Conservation (phyloP, 2,888 invertebrate species). For the Apodemia duryi region DNA sequence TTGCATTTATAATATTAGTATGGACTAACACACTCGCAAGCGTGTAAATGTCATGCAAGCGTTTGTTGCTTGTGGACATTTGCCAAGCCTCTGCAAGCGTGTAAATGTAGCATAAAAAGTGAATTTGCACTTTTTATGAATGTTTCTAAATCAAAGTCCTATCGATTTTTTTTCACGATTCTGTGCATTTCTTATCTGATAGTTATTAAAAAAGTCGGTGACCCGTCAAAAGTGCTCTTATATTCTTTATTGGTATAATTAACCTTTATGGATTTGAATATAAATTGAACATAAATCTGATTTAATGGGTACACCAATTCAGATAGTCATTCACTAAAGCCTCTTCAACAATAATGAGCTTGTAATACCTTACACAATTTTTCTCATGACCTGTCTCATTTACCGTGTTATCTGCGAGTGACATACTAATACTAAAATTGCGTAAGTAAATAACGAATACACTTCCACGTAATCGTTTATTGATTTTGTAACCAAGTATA, state of each 20-base stretch:
- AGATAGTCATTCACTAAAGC: neutral
- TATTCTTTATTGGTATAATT: neutral
- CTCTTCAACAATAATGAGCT: constrained; percentile 6
- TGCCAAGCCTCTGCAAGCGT: too few relatives aligned
- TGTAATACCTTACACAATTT: constrained; percentile 43
- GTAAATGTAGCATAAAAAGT: too few relatives aligned
- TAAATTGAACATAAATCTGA: neutral
- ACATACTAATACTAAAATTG: constrained; percentile 9
- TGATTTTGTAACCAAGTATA: neutral
- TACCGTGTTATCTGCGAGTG: constrained; percentile 7
- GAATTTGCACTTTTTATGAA: too few relatives aligned
- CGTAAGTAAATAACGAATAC: neutral
- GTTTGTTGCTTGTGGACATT: too few relatives aligned
- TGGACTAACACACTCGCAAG: too few relatives aligned
- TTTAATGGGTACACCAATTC: neutral
- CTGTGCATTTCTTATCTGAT: too few relatives aligned
- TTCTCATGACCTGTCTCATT: constrained; percentile 50
- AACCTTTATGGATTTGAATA: neutral
- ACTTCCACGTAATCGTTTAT: neutral
- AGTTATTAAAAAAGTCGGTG: too few relatives aligned
- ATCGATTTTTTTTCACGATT: too few relatives aligned
- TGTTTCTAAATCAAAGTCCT: too few relatives aligned
- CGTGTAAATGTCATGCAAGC: too few relatives aligned
- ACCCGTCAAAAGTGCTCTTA: too few relatives aligned
- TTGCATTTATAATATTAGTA: too few relatives aligned